Evolutionary conservation across 2,888 invertebrate species (phyloP).

Genomic region (Muschampia plurimacula): DNA sequence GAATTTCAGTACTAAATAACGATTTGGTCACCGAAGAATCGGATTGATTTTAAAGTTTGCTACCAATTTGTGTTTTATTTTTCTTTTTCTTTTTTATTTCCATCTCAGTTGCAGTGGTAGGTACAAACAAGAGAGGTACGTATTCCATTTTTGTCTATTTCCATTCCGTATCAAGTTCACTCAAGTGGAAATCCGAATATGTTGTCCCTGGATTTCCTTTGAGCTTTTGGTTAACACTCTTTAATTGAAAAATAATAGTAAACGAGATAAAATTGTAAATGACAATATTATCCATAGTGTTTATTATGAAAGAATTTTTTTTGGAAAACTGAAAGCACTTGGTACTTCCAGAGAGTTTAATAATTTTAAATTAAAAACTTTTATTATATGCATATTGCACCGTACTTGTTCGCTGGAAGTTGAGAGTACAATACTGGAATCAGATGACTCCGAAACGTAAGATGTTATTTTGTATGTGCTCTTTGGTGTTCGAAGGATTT

Average conservation of each 20-base stretch:
- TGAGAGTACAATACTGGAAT: conserved; percentile 10
- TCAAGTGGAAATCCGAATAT: conserved; percentile 25
- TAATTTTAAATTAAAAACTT: conserved; percentile 7
- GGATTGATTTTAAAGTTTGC: conserved; percentile 28
- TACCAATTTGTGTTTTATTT: conserved; percentile 27
- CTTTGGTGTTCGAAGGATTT: too few species aligned
- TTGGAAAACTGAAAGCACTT: conserved; percentile 25
- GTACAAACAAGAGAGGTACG: conserved; percentile 20
- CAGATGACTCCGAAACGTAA: conserved; percentile 28
- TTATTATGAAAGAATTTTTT: background rate
- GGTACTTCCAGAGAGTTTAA: conserved; percentile 13
- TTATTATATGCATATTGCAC: conserved; percentile 48
- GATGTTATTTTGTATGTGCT: too few species aligned
- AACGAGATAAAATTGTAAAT: background rate
- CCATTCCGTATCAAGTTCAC: conserved; percentile 28
- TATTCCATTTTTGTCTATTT: conserved; percentile 30
- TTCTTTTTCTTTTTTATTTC: conserved; percentile 17
- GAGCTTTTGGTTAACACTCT: conserved; percentile 23
- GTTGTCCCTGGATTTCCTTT: conserved; percentile 27
- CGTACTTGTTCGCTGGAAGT: conserved; percentile 22
- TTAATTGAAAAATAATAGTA: conserved; percentile 18
- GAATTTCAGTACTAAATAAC: conserved; percentile 27
- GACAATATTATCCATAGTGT: background rate
- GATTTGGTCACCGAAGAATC: conserved; percentile 23
- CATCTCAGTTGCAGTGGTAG: conserved; percentile 20